phyloP scores from a whole-genome alignment of 2,888 invertebrate genomes.

The Steromphala cineraria region DNA sequence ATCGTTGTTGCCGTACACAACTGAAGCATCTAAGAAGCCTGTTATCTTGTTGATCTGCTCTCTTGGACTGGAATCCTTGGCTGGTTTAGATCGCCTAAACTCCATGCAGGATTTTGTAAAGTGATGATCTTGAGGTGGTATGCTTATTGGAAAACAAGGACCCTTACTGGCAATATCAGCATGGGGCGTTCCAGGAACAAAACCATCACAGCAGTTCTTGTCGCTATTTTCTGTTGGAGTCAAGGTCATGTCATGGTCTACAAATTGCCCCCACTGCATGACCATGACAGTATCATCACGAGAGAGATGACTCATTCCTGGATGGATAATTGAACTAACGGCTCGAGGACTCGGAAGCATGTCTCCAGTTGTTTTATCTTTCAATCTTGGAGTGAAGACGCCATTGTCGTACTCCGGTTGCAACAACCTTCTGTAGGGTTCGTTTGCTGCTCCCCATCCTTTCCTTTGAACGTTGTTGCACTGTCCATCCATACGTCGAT shows the following conservation, averaged over 20 bases:
- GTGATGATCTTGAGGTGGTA: background rate
- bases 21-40: conserved; percentile 88
- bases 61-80: background rate
- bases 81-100: background rate
- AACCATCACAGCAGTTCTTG: background rate
- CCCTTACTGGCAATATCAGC: background rate
- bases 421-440: background rate
- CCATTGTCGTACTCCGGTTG: background rate
- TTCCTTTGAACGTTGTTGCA: background rate
- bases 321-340: background rate
- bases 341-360: background rate
- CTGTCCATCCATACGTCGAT: background rate
- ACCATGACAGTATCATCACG: background rate
- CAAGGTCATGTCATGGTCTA: background rate
- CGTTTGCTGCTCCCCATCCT: background rate
- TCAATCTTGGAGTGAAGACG: background rate
- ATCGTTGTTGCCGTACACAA: conserved; percentile 55
- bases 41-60: conserved; percentile 87
- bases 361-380: background rate
- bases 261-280: background rate
- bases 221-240: background rate
- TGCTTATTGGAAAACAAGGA: background rate
- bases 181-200: background rate
- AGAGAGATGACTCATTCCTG: background rate
- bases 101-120: background rate